Percentiles rank a stretch among this genome's conserved stretches.
phyloP scores from a whole-genome alignment of 2,113 vertebrate species.

The Nycticryphes semicollaris region DNA sequence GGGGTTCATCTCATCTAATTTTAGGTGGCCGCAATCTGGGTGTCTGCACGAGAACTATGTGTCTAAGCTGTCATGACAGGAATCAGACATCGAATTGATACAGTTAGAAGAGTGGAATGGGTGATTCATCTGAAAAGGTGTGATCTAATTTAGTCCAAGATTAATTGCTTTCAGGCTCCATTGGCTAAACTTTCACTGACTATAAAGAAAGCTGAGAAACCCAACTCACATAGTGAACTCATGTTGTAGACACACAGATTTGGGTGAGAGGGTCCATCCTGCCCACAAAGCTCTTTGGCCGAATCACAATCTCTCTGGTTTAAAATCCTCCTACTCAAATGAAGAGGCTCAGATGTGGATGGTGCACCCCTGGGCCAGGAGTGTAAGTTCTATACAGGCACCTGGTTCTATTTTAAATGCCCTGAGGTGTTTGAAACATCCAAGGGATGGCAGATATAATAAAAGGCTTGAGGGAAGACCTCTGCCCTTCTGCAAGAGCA shows the following conservation, averaged over 20 bases:
- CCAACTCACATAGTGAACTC: not conserved
- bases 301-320: not conserved
- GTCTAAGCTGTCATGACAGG: too few species aligned
- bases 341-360: not conserved
- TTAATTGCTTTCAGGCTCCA: not conserved
- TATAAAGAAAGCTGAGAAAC: not conserved
- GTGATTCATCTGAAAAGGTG: not conserved
- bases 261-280: not conserved
- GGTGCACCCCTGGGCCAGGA: not conserved
- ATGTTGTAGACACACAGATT: not conserved
- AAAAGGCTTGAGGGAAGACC: slow-evolving; percentile 29
- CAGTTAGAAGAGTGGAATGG: not conserved
- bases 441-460: not conserved
- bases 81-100: not conserved
- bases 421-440: slow-evolving; percentile 1
- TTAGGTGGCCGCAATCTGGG: too few species aligned
- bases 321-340: not conserved
- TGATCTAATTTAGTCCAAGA: not conserved
- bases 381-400: not conserved
- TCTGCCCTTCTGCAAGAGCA: slow-evolving; percentile 41
- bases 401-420: slow-evolving; percentile 21
- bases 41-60: too few species aligned
- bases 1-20: too few species aligned
- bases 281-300: not conserved
- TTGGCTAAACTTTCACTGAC: not conserved